Conservation (phyloP, 2,888 invertebrate species). For the Eucera pruinosa region DNA sequence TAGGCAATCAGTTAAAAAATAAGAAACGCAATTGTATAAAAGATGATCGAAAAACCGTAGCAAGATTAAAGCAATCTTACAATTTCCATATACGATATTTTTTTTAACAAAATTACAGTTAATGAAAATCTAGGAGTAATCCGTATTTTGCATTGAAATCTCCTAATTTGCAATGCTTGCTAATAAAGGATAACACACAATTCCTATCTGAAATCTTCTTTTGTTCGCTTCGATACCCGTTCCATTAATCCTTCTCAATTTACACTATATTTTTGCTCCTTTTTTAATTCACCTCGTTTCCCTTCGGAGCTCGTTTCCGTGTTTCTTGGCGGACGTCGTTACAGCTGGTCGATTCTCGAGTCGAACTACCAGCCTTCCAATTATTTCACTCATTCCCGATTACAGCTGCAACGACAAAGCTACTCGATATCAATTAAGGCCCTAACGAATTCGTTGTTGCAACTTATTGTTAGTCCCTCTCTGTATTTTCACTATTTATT, state of each 20-base stretch:
- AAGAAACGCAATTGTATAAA: no score
- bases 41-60: no score
- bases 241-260: slow-evolving; percentile 10
- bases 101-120: no score
- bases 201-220: not conserved
- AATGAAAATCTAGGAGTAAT: no score
- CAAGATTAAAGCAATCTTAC: no score
- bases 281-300: not conserved
- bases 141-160: no score
- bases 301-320: slow-evolving; percentile 3
- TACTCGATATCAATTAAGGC: slow-evolving; percentile 52
- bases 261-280: slow-evolving; percentile 7
- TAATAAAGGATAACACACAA: slow-evolving; percentile 26
- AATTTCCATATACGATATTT: no score
- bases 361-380: slow-evolving; percentile 38
- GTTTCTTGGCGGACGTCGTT: slow-evolving; percentile 33
- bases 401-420: slow-evolving; percentile 42
- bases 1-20: no score
- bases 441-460: slow-evolving; percentile 52
- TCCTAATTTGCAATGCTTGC: slow-evolving; percentile 11
- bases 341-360: slow-evolving; percentile 26
- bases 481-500: not conserved
- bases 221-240: not conserved
- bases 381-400: slow-evolving; percentile 52
- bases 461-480: not conserved